phyloP scores from a whole-genome alignment of 2,113 vertebrate genomes.

The Athene cunicularia region DNA sequence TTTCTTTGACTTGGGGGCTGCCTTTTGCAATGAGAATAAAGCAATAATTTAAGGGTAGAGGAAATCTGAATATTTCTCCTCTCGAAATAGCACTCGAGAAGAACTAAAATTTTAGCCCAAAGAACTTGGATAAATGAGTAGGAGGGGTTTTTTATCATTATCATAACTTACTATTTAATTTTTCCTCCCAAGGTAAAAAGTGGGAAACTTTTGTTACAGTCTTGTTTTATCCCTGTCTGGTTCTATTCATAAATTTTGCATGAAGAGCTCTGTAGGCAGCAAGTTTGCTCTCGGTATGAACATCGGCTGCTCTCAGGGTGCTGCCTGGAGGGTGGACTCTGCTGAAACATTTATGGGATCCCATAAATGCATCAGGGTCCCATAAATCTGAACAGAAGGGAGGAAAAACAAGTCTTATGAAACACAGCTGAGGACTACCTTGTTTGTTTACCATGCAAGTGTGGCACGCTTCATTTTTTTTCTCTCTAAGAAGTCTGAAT shows the following conservation, averaged over 20 bases:
- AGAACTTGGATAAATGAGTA: background rate
- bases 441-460: background rate
- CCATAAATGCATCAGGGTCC: background rate
- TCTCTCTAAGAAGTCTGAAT: background rate
- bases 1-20: background rate
- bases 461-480: fast-evolving
- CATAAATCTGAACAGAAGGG: background rate
- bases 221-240: background rate
- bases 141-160: background rate
- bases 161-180: background rate
- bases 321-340: background rate
- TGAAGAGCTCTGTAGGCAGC: background rate
- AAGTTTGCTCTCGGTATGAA: background rate
- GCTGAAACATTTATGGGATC: background rate
- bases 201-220: background rate
- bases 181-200: background rate
- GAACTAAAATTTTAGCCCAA: background rate
- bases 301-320: background rate
- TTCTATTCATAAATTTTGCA: background rate
- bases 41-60: background rate
- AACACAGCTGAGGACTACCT: background rate
- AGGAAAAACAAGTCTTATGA: background rate
- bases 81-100: background rate
- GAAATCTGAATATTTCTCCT: background rate
- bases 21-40: background rate